Evolutionary conservation across 2,888 invertebrate genomes (phyloP).

Genomic region (Mesopsocus fuscifrons): DNA sequence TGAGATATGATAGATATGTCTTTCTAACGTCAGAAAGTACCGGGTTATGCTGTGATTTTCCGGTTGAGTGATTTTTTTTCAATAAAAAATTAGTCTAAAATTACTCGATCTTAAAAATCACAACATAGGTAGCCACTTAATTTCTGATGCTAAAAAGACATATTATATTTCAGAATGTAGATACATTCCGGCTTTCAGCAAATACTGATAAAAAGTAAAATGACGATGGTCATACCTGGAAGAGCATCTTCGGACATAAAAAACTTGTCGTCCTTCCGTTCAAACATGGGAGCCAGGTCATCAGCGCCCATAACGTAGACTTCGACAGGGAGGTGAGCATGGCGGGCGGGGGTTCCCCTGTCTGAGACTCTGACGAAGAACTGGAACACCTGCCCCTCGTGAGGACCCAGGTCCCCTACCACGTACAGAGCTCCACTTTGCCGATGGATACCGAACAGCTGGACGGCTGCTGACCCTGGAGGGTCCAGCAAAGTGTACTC

Average conservation of each 20-base stretch:
- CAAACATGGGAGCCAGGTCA: conserved; percentile 52
- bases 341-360: conserved; percentile 51
- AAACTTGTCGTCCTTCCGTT: conserved; percentile 52
- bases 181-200: neutral
- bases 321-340: conserved; percentile 64
- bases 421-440: conserved; percentile 54
- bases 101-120: too few relatives aligned
- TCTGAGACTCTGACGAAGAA: conserved; percentile 81
- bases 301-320: conserved; percentile 54
- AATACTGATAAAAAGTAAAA: too few relatives aligned
- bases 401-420: conserved; percentile 36
- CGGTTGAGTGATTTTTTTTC: too few relatives aligned
- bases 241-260: conserved; percentile 61
- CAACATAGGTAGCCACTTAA: too few relatives aligned
- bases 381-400: conserved; percentile 58
- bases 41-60: too few relatives aligned
- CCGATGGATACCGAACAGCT: conserved; percentile 55
- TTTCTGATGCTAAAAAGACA: too few relatives aligned
- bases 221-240: too few relatives aligned
- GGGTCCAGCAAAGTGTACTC: conserved; percentile 61
- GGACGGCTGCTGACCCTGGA: conserved; percentile 37
- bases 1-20: neutral
- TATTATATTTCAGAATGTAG: too few relatives aligned
- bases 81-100: too few relatives aligned
- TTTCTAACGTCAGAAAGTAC: conserved; percentile 8